Evolutionary conservation across 2,113 vertebrate genomes (phyloP).

Genomic region (Crotalus tigris): DNA sequence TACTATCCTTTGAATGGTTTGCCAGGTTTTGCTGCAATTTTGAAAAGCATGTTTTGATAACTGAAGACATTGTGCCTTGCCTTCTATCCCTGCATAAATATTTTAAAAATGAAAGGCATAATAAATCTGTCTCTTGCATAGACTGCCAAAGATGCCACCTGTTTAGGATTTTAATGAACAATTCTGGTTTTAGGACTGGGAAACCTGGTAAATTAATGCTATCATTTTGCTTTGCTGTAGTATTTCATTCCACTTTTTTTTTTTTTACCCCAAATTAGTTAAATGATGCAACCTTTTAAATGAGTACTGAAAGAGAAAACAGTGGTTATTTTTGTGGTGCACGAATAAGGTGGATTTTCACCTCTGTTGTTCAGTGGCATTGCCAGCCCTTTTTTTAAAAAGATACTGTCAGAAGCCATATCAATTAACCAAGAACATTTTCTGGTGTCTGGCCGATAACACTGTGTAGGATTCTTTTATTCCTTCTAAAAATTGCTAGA

Average conservation of each 20-base stretch:
- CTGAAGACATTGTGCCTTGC: constrained; percentile 63
- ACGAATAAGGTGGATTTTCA: not conserved
- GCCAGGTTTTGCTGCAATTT: constrained; percentile 53
- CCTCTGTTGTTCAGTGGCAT: not conserved
- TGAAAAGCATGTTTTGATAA: constrained; percentile 58
- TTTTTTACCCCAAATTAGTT: constrained; percentile 31
- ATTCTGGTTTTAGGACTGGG: constrained; percentile 36
- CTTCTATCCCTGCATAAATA: constrained; percentile 54
- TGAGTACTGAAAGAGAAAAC: not conserved
- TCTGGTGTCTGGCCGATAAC: not conserved
- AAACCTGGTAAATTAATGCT: constrained; percentile 44
- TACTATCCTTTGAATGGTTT: constrained; percentile 64
- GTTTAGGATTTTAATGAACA: constrained; percentile 65
- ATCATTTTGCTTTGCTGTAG: constrained; percentile 42
- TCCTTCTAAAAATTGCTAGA: not conserved
- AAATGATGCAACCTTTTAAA: constrained; percentile 29
- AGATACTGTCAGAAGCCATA: fast-evolving
- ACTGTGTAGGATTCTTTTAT: not conserved
- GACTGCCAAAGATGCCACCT: constrained; percentile 67
- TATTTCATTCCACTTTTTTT: not conserved
- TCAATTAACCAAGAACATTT: not conserved
- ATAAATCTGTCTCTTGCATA: constrained; percentile 62
- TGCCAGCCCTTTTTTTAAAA: fast-evolving
- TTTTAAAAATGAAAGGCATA: constrained; percentile 66
- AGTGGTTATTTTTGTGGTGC: not conserved